phyloP scores from a whole-genome alignment of 2,888 invertebrate species.

The Spodoptera exigua region DNA sequence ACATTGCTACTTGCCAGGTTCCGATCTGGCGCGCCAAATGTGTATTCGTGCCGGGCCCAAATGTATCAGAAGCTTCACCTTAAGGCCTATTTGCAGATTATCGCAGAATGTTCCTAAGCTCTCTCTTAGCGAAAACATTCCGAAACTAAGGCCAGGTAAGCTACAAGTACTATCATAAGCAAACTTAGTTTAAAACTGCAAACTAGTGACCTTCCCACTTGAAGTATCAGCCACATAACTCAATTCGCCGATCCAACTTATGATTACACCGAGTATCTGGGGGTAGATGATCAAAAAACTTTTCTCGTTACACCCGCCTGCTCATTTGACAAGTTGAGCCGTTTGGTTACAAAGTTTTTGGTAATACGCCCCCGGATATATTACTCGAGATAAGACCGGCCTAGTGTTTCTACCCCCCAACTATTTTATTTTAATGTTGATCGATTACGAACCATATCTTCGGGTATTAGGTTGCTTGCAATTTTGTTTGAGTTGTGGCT shows the following conservation, averaged over 20 bases:
- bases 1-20: too few species aligned
- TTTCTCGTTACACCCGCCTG: slow-evolving; percentile 78
- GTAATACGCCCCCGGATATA: slow-evolving; percentile 59
- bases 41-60: too few species aligned
- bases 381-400: slow-evolving; percentile 46
- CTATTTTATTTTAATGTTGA: slow-evolving; percentile 53
- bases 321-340: slow-evolving; percentile 79
- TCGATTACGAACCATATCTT: not conserved
- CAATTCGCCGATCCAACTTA: slow-evolving; percentile 73
- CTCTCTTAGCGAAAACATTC: too few species aligned
- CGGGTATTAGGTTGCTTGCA: too few species aligned
- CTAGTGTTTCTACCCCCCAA: slow-evolving; percentile 32
- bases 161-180: not conserved
- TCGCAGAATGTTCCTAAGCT: too few species aligned
- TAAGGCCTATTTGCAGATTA: too few species aligned
- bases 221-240: slow-evolving; percentile 59
- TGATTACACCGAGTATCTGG: slow-evolving; percentile 66
- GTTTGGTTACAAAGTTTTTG: slow-evolving; percentile 62
- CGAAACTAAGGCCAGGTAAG: not conserved
- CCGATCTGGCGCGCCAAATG: too few species aligned
- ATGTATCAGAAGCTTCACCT: too few species aligned
- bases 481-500: too few species aligned
- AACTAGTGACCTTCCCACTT: slow-evolving; percentile 42
- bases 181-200: slow-evolving; percentile 44
- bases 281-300: slow-evolving; percentile 78